Conservation (phyloP, 2,797 vertebrate species). For the Melopsittacus undulatus region DNA sequence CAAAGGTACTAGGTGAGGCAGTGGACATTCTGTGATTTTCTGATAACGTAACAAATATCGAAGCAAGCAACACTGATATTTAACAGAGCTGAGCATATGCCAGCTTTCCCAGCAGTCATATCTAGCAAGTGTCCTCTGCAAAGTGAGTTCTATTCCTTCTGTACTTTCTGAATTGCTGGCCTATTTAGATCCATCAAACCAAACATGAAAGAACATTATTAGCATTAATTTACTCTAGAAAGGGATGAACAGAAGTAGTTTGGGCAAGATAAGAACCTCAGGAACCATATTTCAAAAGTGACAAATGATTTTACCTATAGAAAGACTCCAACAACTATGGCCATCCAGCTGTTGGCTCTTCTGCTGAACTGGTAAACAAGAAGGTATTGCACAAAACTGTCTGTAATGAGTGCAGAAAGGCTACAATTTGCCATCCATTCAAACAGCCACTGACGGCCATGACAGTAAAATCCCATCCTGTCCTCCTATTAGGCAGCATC, state of each 20-base stretch:
- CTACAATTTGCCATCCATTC: not conserved
- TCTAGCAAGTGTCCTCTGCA: not conserved
- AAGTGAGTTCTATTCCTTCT: not conserved
- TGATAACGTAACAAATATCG: not conserved
- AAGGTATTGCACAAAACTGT: not conserved
- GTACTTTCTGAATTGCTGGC: not conserved
- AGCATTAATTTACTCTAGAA: not conserved
- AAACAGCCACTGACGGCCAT: not conserved
- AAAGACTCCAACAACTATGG: not conserved
- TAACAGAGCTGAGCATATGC: not conserved
- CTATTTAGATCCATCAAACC: not conserved
- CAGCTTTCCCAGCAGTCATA: not conserved
- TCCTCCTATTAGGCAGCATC: not conserved
- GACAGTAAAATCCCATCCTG: not conserved
- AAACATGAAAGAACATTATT: not conserved
- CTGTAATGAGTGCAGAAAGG: not conserved
- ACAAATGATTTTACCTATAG: not conserved
- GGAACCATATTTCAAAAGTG: not conserved
- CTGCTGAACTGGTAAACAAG: not conserved
- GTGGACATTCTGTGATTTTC: not conserved
- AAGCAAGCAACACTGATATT: not conserved
- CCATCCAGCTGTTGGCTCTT: not conserved
- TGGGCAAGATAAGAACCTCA: not conserved
- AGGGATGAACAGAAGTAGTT: not conserved
- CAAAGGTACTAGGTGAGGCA: not conserved